Evolutionary conservation across 2,888 invertebrate species (phyloP).

Genomic region (Drosophila antonietae): DNA sequence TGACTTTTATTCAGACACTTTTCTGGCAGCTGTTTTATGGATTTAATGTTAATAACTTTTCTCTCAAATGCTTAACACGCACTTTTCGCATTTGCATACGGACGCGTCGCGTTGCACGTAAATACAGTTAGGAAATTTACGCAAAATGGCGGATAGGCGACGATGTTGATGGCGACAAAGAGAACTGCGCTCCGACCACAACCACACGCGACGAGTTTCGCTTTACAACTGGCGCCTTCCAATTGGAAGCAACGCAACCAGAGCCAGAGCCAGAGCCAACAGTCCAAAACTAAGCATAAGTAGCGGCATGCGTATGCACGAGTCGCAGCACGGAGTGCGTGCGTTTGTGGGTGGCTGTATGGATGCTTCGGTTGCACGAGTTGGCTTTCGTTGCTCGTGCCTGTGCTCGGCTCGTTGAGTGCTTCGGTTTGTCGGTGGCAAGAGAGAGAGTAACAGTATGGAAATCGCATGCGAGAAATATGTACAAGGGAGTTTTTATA

Average conservation of each 20-base stretch:
- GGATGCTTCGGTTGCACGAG: slow-evolving; percentile 52
- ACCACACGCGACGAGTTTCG: slow-evolving; percentile 74
- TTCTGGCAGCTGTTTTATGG: slow-evolving; percentile 25
- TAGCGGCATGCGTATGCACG: slow-evolving; percentile 49
- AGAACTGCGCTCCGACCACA: slow-evolving; percentile 48
- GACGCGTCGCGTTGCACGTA: slow-evolving; percentile 4
- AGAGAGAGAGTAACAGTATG: slow-evolving; percentile 33
- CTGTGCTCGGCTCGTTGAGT: slow-evolving; percentile 22
- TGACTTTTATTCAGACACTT: slow-evolving; percentile 12
- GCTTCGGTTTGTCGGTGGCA: slow-evolving; percentile 7
- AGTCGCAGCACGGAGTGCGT: slow-evolving; percentile 15
- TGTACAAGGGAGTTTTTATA: too few relatives aligned
- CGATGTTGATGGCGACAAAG: slow-evolving; percentile 15
- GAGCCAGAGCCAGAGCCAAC: slow-evolving; percentile 11
- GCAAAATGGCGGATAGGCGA: slow-evolving; percentile 38
- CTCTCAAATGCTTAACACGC: slow-evolving; percentile 28
- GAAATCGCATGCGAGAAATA: slow-evolving; percentile 64
- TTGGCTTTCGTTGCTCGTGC: slow-evolving; percentile 20
- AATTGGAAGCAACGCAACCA: slow-evolving; percentile 55
- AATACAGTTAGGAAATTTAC: slow-evolving; percentile 47
- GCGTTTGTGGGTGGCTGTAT: slow-evolving; percentile 53
- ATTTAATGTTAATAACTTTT: slow-evolving; percentile 29
- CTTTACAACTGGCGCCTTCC: slow-evolving; percentile 74
- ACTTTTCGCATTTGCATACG: slow-evolving; percentile 39
- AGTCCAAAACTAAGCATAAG: slow-evolving; percentile 23